Evolutionary conservation across 2,797 vertebrate species (phyloP).

Genomic region (Sarcophilus harrisii): DNA sequence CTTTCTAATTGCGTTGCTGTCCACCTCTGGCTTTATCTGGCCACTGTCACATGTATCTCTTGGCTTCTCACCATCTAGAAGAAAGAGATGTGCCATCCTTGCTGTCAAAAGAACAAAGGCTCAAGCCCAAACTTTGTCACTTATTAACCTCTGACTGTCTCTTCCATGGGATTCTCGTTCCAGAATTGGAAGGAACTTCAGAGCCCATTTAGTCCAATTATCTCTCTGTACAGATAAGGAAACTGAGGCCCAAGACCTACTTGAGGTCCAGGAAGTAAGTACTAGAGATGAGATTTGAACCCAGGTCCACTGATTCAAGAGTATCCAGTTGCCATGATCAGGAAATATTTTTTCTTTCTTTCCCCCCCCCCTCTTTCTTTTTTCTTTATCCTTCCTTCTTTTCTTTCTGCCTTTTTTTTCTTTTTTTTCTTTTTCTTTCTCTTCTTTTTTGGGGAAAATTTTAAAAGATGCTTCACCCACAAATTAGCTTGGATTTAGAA

Average conservation of each 20-base stretch:
- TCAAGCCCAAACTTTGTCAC: neutral
- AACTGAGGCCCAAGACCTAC: neutral
- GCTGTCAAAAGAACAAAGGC: neutral
- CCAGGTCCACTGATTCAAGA: neutral
- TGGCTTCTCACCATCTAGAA: neutral
- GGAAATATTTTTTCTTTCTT: neutral
- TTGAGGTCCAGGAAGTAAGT: neutral
- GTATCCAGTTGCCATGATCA: neutral
- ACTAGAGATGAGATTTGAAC: neutral
- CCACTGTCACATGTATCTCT: neutral
- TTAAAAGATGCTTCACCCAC: neutral
- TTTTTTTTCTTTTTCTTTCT: neutral
- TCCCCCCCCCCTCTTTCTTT: no score
- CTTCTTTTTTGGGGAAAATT: constrained; percentile 24
- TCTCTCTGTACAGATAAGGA: neutral
- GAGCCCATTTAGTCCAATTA: neutral
- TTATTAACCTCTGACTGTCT: neutral
- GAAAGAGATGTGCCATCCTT: neutral
- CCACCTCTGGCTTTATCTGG: neutral
- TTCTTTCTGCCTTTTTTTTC: neutral
- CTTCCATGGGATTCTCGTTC: neutral
- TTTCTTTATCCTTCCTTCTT: neutral
- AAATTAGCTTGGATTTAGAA: neutral
- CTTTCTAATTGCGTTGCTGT: neutral
- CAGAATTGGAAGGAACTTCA: neutral